Conservation (phyloP, 2,797 vertebrate genomes). For the Crenichthys baileyi region DNA sequence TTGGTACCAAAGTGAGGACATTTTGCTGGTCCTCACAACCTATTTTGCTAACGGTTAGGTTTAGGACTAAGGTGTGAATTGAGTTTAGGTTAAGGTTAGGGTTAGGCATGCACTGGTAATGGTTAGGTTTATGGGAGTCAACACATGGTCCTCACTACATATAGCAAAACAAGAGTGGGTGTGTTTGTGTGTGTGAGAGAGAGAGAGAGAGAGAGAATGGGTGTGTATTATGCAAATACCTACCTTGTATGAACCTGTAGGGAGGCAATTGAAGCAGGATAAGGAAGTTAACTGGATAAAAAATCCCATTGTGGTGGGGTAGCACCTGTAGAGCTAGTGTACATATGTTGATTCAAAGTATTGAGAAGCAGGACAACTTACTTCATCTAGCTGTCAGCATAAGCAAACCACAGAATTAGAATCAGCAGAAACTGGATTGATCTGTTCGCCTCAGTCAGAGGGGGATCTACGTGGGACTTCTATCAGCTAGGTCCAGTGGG, state of each 20-base stretch:
- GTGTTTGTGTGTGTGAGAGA: no score
- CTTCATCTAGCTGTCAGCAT: constrained; percentile 18
- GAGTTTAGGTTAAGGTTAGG: no score
- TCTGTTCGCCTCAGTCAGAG: constrained; percentile 19
- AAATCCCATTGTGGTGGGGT: constrained; percentile 70
- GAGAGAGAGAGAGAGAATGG: no score
- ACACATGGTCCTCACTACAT: no score
- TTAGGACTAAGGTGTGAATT: no score
- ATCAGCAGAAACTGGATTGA: constrained; percentile 32
- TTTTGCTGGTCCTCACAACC: no score
- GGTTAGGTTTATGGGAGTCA: no score
- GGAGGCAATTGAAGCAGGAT: constrained; percentile 70
- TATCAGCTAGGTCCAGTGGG: constrained; percentile 37
- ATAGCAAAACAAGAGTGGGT: no score
- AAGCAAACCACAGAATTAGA: constrained; percentile 1
- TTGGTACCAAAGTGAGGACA: no score
- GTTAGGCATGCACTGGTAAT: no score
- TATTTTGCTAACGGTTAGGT: no score
- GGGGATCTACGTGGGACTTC: constrained; percentile 43
- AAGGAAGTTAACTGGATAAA: constrained; percentile 78
- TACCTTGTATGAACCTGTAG: constrained; percentile 52
- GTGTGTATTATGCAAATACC: constrained; percentile 75
- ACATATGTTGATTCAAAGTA: constrained; percentile 49
- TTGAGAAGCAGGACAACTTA: constrained; percentile 26
- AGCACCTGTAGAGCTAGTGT: constrained; percentile 60